A percentile compares a stretch with the other conserved stretches of the same genome.
Evolutionary conservation across 2,797 vertebrate genomes (phyloP).

Genomic region (Rhyacichthys aspro): DNA sequence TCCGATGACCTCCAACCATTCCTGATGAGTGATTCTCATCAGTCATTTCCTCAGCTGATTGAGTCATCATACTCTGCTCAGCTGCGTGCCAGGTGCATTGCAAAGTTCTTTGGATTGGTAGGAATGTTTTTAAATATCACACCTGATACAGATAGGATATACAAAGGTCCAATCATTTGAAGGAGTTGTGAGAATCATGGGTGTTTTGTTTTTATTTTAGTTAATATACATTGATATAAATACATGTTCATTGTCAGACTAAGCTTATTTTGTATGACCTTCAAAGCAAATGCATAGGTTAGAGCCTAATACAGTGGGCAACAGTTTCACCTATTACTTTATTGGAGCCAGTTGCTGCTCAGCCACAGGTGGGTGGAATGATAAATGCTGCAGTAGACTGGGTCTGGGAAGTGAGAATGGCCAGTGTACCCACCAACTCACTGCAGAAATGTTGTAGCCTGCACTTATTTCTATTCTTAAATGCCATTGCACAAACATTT

Average conservation of each 20-base stretch:
- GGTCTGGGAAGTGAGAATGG: background rate
- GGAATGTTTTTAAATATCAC: constrained; percentile 58
- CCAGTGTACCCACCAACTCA: constrained; percentile 1
- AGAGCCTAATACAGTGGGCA: background rate
- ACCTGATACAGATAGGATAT: constrained; percentile 60
- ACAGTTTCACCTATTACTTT: constrained; percentile 1
- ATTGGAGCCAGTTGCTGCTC: background rate
- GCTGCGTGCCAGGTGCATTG: constrained; percentile 70
- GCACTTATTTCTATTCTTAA: background rate
- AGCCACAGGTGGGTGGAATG: constrained; percentile 4
- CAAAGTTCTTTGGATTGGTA: constrained; percentile 53
- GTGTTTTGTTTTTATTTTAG: too few species aligned
- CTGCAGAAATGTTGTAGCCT: background rate
- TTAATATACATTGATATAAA: background rate
- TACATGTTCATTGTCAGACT: too few species aligned
- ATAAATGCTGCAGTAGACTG: background rate
- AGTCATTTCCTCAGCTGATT: constrained; percentile 73
- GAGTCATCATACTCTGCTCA: constrained; percentile 70
- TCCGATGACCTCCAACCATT: constrained; percentile 63
- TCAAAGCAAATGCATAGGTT: background rate
- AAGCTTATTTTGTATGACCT: background rate
- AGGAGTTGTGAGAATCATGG: too few species aligned
- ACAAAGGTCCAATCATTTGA: too few species aligned
- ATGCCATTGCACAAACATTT: background rate
- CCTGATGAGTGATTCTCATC: constrained; percentile 63